phyloP scores from a whole-genome alignment of 1,140 invertebrate species.

The Riptortus pedestris region DNA sequence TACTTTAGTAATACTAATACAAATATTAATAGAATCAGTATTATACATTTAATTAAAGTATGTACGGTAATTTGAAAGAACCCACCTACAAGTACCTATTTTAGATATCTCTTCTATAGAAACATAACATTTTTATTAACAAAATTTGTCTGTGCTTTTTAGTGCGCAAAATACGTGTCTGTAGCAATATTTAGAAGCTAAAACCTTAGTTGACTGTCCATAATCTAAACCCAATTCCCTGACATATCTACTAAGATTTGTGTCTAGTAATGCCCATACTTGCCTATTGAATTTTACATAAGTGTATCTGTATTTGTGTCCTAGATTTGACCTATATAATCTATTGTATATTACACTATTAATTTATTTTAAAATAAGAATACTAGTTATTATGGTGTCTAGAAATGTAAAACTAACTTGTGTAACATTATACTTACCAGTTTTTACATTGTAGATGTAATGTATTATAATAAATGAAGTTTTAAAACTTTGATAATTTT shows the following conservation, averaged over 20 bases:
- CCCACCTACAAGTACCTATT: no score
- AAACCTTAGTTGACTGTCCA: slow-evolving; percentile 1
- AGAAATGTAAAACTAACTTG: slow-evolving; percentile 25
- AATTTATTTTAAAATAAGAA: slow-evolving; percentile 24
- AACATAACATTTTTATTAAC: neutral
- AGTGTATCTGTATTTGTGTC: slow-evolving; percentile 14
- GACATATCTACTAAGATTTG: slow-evolving; percentile 12
- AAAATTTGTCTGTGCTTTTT: slow-evolving; percentile 14
- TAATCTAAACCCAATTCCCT: neutral
- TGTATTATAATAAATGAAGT: slow-evolving; percentile 25
- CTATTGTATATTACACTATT: slow-evolving; percentile 27
- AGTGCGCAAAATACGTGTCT: slow-evolving; percentile 14
- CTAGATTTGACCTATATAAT: slow-evolving; percentile 11
- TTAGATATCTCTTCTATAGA: slow-evolving; percentile 7
- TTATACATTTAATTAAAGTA: slow-evolving; percentile 13
- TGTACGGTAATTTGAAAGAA: neutral
- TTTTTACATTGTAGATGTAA: slow-evolving; percentile 32
- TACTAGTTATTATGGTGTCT: slow-evolving; percentile 16
- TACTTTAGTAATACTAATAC: no score
- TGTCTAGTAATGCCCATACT: slow-evolving; percentile 8
- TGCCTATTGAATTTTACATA: slow-evolving; percentile 7
- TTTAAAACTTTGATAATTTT: slow-evolving; percentile 10
- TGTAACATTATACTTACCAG: slow-evolving; percentile 29
- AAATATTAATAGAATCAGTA: slow-evolving; percentile 14
- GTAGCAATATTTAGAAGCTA: slow-evolving; percentile 25